Evolutionary conservation across 2,113 vertebrate genomes (phyloP), one percentile per base, ranked within the genome.

Genomic region (Petromus typicus): DNA sequence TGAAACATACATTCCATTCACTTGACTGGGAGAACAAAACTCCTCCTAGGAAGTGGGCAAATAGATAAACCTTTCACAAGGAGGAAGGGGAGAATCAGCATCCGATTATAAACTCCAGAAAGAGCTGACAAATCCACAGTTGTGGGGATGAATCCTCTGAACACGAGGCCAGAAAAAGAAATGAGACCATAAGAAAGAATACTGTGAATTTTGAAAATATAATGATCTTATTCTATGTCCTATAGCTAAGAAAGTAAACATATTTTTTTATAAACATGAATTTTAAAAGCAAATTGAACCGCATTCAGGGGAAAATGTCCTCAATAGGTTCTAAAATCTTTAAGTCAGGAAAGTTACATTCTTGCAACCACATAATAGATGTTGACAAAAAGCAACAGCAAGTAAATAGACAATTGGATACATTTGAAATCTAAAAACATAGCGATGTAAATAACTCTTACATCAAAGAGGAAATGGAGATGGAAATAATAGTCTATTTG

Each of bases 251-350:
- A 61, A 34, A 86, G 1, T 34, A 67, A 13, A 57, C 7, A 79
- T 0, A 79, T 37, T 63, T 76, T 63, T 89, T 82, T 81, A 34
- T 7, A 43, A 40, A 66, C 12, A 89, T 13, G 84, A 89, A 22
- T 91, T 80, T 61, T 67, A 80, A 90, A 96, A 80, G 37, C 91
- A 64, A 75, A 76, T 84, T 59, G 91, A 34, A 57, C 13, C 7
- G 5, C 84, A n/a, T 56, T 90, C 25, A 37, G 11, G 3, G 18
- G n/a, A 17, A 56, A 64, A 27, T 56, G 57, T 17, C 3, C 10
- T 66, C 17, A 92, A 9, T 63, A 80, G 76, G 12, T 87, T 93
- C 34, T n/a, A 64, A 81, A 76, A 69, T 3, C 12, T 89, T 67
- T 30, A 87, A 56, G 80, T 75, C 30, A 43, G 0, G 54, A 4